These are phyloP conservation scores for Lindbergichthys nudifrons DNA, from an alignment of 2,797 vertebrate species.

Conservation along the genomic window DNA sequence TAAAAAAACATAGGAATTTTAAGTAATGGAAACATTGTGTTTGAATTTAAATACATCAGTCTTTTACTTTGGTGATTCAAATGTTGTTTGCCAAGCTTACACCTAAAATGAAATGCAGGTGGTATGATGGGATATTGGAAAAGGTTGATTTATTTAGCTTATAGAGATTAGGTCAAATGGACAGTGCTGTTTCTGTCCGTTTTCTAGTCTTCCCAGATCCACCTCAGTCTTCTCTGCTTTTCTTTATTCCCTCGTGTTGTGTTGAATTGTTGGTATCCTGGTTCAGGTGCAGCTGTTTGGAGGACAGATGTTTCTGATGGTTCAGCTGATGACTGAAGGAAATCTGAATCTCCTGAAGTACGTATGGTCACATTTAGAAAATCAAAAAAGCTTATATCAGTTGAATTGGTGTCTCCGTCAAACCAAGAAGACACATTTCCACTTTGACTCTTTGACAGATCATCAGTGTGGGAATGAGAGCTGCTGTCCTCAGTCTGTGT, in stretches of 20 bases:
- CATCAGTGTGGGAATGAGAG: slow-evolving; percentile 3
- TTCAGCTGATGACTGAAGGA: neutral
- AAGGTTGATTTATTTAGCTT: neutral
- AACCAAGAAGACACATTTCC: slow-evolving; percentile 12
- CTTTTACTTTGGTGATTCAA: neutral
- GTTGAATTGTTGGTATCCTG: slow-evolving; percentile 18
- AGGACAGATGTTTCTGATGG: neutral
- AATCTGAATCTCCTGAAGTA: neutral
- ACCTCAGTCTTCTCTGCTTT: slow-evolving; percentile 5
- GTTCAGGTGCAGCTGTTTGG: neutral
- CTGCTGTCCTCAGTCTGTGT: slow-evolving; percentile 7
- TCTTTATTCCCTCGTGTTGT: neutral
- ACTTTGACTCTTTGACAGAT: slow-evolving; percentile 10
- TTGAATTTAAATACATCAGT: neutral
- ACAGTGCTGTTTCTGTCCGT: neutral
- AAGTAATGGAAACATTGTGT: neutral
- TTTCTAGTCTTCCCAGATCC: slow-evolving; percentile 25
- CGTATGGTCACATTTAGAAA: slow-evolving; percentile 1
- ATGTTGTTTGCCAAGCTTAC: neutral
- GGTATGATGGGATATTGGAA: neutral
- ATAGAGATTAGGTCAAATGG: neutral
- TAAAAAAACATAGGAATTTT: neutral
- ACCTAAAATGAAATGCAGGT: neutral
- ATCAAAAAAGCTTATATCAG: slow-evolving; percentile 1
- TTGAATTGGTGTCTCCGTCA: slow-evolving; percentile 11